These are phyloP conservation scores for Meteorus colon DNA, from an alignment of 2,888 invertebrate species.

Conservation along the genomic window DNA sequence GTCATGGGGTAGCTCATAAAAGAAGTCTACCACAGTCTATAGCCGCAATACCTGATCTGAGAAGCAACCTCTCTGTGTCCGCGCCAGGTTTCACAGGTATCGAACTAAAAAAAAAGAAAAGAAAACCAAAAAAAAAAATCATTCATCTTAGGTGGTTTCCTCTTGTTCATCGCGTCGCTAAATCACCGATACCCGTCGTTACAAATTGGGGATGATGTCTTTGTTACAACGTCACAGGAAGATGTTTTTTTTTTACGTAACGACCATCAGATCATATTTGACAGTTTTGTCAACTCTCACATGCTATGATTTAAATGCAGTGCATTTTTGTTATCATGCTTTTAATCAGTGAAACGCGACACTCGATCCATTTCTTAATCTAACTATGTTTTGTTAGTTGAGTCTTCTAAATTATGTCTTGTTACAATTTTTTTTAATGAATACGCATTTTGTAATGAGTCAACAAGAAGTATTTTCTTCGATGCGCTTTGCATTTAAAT, in stretches of 20 bases:
- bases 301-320: slow-evolving; percentile 51
- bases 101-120: slow-evolving; percentile 73
- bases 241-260: slow-evolving; percentile 23
- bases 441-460: not conserved
- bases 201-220: not conserved
- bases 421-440: not conserved
- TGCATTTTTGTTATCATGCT: slow-evolving; percentile 37
- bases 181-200: slow-evolving; percentile 42
- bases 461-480: not conserved
- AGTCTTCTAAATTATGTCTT: not conserved
- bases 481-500: slow-evolving; percentile 56
- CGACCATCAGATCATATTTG: not conserved
- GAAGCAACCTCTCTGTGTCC: slow-evolving; percentile 78
- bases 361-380: not conserved
- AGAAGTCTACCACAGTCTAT: slow-evolving; percentile 89
- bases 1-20: slow-evolving; percentile 89
- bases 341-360: not conserved
- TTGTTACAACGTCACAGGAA: slow-evolving; percentile 2
- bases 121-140: slow-evolving; percentile 44
- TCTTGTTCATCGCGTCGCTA: slow-evolving; percentile 59
- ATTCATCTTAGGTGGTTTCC: slow-evolving; percentile 60
- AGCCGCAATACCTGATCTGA: slow-evolving; percentile 90
- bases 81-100: slow-evolving; percentile 75
- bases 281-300: slow-evolving; percentile 2
- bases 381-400: not conserved